Conservation (phyloP, 2,797 vertebrate genomes). For the Phyllotis vaccarum region DNA sequence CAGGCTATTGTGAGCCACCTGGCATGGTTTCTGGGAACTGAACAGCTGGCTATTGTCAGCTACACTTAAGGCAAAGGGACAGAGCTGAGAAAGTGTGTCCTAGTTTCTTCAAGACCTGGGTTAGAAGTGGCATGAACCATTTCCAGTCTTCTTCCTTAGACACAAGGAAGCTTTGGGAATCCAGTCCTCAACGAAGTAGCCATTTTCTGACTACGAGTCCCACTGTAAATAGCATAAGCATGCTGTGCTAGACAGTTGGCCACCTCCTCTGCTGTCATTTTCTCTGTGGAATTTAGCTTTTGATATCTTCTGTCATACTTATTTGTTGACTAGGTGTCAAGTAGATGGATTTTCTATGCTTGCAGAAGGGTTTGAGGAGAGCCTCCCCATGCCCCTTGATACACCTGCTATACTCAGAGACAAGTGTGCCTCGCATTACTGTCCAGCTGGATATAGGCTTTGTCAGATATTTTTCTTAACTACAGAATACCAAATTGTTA, state of each 20-base stretch:
- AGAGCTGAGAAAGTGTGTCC: neutral
- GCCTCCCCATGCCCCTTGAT: neutral
- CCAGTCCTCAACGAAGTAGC: neutral
- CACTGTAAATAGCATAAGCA: neutral
- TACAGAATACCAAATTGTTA: neutral
- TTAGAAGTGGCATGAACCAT: neutral
- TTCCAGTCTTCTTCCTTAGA: neutral
- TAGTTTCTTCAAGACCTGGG: neutral
- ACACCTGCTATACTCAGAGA: neutral
- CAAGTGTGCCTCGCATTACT: constrained; percentile 28
- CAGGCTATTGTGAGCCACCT: neutral
- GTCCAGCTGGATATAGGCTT: neutral
- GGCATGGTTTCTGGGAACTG: neutral
- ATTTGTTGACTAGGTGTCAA: constrained; percentile 15
- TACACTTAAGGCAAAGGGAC: neutral
- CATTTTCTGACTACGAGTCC: neutral
- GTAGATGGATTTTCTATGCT: neutral
- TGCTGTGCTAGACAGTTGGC: neutral
- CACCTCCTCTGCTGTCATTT: neutral
- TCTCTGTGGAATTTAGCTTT: neutral
- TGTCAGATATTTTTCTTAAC: neutral
- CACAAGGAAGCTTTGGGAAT: neutral
- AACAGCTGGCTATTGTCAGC: neutral
- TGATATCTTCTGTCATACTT: neutral
- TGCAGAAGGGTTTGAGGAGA: constrained; percentile 18